A percentile compares a stretch with the other conserved stretches of the same genome.
Conservation (phyloP, 2,888 invertebrate species). For the Allacma fusca region DNA sequence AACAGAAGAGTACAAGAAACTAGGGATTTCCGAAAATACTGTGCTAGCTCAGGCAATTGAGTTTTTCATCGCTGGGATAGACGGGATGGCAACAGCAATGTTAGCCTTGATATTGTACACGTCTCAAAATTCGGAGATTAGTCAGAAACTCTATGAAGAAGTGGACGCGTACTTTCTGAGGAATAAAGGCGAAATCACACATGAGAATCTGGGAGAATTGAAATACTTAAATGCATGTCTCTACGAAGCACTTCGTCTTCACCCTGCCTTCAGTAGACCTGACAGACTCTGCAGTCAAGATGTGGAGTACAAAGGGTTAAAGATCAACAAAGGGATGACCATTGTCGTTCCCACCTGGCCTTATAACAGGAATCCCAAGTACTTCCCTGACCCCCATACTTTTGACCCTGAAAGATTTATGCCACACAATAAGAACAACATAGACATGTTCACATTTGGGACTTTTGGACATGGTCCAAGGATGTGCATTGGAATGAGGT, state of each 20-base stretch:
- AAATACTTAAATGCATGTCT: constrained; percentile 46
- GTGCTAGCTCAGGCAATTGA: constrained; percentile 53
- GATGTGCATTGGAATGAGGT: constrained; percentile 45
- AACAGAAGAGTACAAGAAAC: constrained; percentile 40
- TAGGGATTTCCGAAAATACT: constrained; percentile 53
- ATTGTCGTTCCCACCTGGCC: constrained; percentile 52
- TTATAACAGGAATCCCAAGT: constrained; percentile 51
- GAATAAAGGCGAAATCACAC: constrained; percentile 32
- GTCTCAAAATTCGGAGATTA: constrained; percentile 24
- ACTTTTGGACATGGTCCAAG: constrained; percentile 56
- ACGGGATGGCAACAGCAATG: constrained; percentile 49
- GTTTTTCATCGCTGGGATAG: constrained; percentile 58
- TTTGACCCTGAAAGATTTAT: constrained; percentile 57
- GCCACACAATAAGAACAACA: constrained; percentile 49
- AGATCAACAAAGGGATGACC: constrained; percentile 52
- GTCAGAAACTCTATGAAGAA: constrained; percentile 27
- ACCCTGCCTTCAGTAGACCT: constrained; percentile 41
- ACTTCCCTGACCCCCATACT: constrained; percentile 53
- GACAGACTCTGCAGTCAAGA: constrained; percentile 47
- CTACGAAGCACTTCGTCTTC: constrained; percentile 42
- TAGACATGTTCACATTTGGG: constrained; percentile 48
- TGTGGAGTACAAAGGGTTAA: constrained; percentile 45
- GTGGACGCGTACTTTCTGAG: constrained; percentile 16
- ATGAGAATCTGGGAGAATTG: constrained; percentile 40
- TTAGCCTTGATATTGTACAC: constrained; percentile 35